Percentiles rank a stretch among this genome's conserved stretches.
Conservation (phyloP, 2,797 vertebrate genomes). For the Peromyscus melanophrys region DNA sequence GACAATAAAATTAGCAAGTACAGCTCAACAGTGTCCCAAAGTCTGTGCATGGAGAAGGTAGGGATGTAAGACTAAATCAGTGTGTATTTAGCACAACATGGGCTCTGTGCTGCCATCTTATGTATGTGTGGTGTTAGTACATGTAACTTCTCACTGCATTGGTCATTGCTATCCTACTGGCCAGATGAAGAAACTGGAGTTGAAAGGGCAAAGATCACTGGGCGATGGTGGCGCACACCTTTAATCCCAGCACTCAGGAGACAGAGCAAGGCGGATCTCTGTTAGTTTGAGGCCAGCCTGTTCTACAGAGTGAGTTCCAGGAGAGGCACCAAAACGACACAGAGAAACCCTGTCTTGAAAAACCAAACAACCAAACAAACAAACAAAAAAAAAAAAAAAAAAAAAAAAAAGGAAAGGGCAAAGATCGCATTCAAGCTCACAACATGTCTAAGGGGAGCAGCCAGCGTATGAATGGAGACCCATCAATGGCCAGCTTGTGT, state of each 20-base stretch:
- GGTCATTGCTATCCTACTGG: not conserved
- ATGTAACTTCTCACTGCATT: not conserved
- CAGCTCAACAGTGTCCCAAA: not conserved
- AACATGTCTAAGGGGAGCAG: not conserved
- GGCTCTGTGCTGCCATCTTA: no score
- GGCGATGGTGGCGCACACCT: no score
- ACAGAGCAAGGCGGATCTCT: no score
- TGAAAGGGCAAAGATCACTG: not conserved
- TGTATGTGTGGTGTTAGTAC: not conserved
- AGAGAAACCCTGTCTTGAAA: no score
- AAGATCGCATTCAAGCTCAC: not conserved
- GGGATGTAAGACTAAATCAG: not conserved
- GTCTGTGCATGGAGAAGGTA: not conserved
- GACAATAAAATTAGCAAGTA: not conserved
- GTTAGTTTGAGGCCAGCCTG: no score
- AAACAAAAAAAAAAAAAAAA: no score
- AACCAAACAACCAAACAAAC: no score
- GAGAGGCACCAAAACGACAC: no score
- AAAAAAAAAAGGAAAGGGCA: not conserved
- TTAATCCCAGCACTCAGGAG: no score
- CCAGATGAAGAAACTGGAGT: not conserved
- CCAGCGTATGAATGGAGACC: not conserved
- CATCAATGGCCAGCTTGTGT: no score
- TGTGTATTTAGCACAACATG: accelerated
- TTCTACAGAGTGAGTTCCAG: no score